Evolutionary conservation across 2,888 invertebrate genomes (phyloP).

Genomic region (Aquatica leii): DNA sequence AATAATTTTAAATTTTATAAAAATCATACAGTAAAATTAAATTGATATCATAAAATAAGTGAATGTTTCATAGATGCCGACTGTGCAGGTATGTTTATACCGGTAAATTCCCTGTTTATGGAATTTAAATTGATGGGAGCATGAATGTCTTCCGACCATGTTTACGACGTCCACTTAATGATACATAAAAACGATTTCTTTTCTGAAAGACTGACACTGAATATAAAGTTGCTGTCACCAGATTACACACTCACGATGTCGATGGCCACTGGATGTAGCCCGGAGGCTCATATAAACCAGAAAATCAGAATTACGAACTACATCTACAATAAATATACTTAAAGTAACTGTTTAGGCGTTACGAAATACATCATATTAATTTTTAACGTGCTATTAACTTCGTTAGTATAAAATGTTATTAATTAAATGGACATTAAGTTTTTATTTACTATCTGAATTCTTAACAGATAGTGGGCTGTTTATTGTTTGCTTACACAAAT

Average conservation of each 20-base stretch:
- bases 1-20: background rate
- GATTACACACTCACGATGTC: constrained; percentile 35
- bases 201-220: constrained; percentile 35
- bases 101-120: constrained; percentile 33
- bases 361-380: constrained; percentile 13
- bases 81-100: constrained; percentile 23
- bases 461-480: constrained; percentile 9
- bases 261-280: constrained; percentile 32
- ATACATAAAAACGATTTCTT: constrained; percentile 39
- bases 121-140: constrained; percentile 36
- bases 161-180: constrained; percentile 38
- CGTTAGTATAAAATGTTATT: constrained; percentile 9
- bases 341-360: constrained; percentile 19
- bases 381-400: constrained; percentile 16
- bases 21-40: background rate
- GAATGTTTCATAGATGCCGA: constrained; percentile 11
- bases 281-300: constrained; percentile 26
- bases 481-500: constrained; percentile 11
- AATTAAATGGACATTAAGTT: constrained; percentile 14
- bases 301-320: constrained; percentile 13
- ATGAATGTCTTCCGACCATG: constrained; percentile 35
- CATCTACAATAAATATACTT: constrained; percentile 17
- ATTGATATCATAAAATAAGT: constrained; percentile 12
- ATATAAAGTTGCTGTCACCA: constrained; percentile 39
- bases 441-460: constrained; percentile 9